A percentile compares a stretch with the other conserved stretches of the same genome.
phyloP scores from a whole-genome alignment of 2,888 invertebrate genomes.

The Cerastis rubricosa region DNA sequence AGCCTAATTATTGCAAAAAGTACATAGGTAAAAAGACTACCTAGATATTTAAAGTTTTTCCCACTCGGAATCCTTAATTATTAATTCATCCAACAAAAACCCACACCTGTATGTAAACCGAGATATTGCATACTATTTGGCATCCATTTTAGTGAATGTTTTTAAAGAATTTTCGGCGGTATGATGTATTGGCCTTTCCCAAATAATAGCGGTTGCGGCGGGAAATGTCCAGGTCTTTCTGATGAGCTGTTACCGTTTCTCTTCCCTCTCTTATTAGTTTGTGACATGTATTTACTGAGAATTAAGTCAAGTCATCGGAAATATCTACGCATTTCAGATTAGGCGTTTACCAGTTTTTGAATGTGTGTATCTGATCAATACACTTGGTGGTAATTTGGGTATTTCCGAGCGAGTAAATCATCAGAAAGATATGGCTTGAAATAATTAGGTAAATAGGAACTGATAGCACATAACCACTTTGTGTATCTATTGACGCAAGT shows the following conservation, averaged over 20 bases:
- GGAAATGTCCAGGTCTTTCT: constrained; percentile 5
- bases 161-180: constrained; percentile 11
- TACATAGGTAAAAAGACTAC: background rate
- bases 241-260: constrained; percentile 9
- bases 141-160: background rate
- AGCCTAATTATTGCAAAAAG: background rate
- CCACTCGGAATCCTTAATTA: background rate
- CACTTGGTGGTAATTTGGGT: constrained; percentile 26
- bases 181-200: constrained; percentile 34
- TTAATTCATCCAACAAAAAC: constrained; percentile 11
- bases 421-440: constrained; percentile 27
- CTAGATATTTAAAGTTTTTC: background rate
- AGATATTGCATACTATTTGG: background rate
- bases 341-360: background rate
- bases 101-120: background rate
- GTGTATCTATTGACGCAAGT: constrained; percentile 28
- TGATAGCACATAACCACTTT: constrained; percentile 16
- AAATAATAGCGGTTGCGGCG: constrained; percentile 8
- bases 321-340: constrained; percentile 1
- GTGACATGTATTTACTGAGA: background rate
- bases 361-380: constrained; percentile 15
- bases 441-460: constrained; percentile 22
- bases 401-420: constrained; percentile 28
- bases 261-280: constrained; percentile 11
- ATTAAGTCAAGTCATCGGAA: constrained; percentile 21